Conservation (phyloP, 1,140 invertebrate genomes). For the Episyrphus balteatus region DNA sequence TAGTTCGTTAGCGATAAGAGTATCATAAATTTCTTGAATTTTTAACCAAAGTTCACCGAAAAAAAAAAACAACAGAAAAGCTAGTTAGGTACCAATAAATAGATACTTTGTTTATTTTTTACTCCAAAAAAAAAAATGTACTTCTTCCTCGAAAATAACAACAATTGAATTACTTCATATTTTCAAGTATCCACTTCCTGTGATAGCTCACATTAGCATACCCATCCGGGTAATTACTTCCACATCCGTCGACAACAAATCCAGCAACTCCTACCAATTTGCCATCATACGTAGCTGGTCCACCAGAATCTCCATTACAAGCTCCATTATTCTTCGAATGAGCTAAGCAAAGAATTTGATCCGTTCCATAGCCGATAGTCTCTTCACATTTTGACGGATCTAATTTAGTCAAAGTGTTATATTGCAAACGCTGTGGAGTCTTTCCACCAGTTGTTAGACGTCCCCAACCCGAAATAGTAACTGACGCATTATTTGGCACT, state of each 20-base stretch:
- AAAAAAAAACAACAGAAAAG: too few species aligned
- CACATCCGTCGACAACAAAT: slow-evolving; percentile 20
- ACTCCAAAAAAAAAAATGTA: too few species aligned
- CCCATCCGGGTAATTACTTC: slow-evolving; percentile 40
- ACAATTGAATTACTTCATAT: too few species aligned
- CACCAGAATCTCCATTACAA: slow-evolving; percentile 26
- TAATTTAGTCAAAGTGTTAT: slow-evolving; percentile 18
- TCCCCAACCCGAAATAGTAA: slow-evolving; percentile 42
- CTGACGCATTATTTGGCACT: slow-evolving; percentile 14
- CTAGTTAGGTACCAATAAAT: too few species aligned
- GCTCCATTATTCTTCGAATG: slow-evolving; percentile 18
- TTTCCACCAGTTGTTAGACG: slow-evolving; percentile 19
- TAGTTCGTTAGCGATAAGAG: too few species aligned
- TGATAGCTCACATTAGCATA: slow-evolving; percentile 39
- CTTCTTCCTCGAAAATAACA: too few species aligned
- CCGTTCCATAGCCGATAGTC: slow-evolving; percentile 3
- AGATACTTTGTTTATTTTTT: too few species aligned
- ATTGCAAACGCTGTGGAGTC: slow-evolving; percentile 19
- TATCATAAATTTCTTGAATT: too few species aligned
- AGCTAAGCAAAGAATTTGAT: slow-evolving; percentile 17
- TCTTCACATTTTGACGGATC: slow-evolving; percentile 8
- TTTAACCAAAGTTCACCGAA: too few species aligned
- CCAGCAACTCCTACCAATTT: slow-evolving; percentile 26
- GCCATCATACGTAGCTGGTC: slow-evolving; percentile 21
- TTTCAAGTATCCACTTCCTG: slow-evolving; percentile 34